Base-by-base conservation (phyloP, 2,797 vertebrate genomes). In the Margarornis squamiger region DNA sequence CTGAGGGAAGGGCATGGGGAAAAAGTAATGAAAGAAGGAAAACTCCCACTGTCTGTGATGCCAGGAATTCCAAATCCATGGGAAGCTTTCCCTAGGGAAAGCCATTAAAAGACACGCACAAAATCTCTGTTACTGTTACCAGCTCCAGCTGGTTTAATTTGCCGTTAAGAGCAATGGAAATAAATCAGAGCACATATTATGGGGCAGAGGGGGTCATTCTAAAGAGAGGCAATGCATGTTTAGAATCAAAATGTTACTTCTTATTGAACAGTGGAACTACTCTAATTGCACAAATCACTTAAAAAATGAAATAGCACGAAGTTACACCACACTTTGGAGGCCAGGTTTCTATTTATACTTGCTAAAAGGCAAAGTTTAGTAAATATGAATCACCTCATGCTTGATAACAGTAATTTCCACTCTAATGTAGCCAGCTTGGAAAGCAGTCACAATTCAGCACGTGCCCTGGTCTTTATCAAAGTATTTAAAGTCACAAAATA, bases 281-380 rank as follows among this genome's bases (percentile, higher is more conserved):
- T 54, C 41, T 26, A 21, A 32, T 57, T 39, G 30, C 30, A 22
- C 3, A 20, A 6, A 3, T 23, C 17, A 41, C 34, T 79, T 70
- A 6, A 19, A 41, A 77, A 80, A 39, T 15, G 0, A 0, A 38
- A 13, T 4, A 41, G 22, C 1, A 32, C 3, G 7, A 46, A 12
- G 34, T 21, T 43, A 4, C 18, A 29, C 15, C 4, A 3, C 27
- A 17, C 26, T 84, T 32, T 32, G 8, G 57, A 71, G 46, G 17
- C 7, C 15, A 13, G 1, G 9, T 22, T 85, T 62, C 34, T 26
- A 9, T 52, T 65, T 57, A 32, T 7, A 15, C 16, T 46, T 66
- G 10, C 27, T 61, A 52, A 78, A 84, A 68, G 9, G 30, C 23
- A 87, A 68, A 34, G 67, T 15, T 32, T 66, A 54, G 34, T 48